Percentiles rank a stretch among this genome's conserved stretches.
phyloP scores from a whole-genome alignment of 2,797 vertebrate genomes.

The Otolemur crassicaudatus region DNA sequence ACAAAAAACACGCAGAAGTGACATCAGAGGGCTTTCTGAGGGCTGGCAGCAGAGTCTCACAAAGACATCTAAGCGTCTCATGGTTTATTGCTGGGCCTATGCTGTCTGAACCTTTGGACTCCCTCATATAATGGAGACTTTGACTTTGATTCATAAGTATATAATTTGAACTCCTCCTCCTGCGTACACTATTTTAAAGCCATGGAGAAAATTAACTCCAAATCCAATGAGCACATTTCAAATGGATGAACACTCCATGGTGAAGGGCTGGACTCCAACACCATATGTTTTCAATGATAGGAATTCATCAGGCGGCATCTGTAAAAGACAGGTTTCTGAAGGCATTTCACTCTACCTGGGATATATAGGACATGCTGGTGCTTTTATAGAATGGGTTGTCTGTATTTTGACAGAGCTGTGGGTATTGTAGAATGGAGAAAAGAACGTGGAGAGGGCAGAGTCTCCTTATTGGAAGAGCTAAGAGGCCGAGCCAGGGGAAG shows the following conservation, averaged over 20 bases:
- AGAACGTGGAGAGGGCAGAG: not conserved
- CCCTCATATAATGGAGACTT: conserved; percentile 14
- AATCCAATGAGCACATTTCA: conserved; percentile 35
- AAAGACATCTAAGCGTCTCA: not conserved
- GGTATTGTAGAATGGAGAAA: not conserved
- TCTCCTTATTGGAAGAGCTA: not conserved
- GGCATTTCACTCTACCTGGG: not conserved
- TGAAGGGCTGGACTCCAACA: not conserved
- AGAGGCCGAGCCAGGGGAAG: not conserved
- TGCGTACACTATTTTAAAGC: conserved; percentile 39
- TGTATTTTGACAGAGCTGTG: not conserved
- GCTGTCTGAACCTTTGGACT: conserved; percentile 1
- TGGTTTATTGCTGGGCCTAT: not conserved
- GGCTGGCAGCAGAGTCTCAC: not conserved
- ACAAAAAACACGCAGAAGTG: not conserved
- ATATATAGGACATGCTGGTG: not conserved
- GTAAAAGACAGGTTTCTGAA: not conserved
- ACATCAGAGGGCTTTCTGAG: not conserved
- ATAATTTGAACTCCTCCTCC: not conserved
- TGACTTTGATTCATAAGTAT: conserved; percentile 36
- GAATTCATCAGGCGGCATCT: not conserved
- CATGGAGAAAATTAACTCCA: conserved; percentile 54
- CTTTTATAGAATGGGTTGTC: not conserved
- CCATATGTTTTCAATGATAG: not conserved
- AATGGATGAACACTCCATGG: not conserved